phyloP scores from a whole-genome alignment of 2,888 invertebrate species.

The Pomacea canaliculata region DNA sequence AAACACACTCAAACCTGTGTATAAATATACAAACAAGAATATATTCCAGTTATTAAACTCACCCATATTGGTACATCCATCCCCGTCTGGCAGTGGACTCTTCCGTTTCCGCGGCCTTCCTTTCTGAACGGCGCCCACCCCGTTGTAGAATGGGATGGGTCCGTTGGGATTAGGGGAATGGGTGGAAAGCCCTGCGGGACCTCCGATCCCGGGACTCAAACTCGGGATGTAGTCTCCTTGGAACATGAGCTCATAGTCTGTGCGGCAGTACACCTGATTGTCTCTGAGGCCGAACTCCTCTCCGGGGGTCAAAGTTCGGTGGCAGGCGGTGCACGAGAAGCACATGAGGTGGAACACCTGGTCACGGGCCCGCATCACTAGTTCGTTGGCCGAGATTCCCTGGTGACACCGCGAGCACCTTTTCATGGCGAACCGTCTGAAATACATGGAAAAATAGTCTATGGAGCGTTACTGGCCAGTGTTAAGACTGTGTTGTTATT shows the following conservation, averaged over 20 bases:
- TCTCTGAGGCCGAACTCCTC: constrained; percentile 92
- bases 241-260: constrained; percentile 78
- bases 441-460: background rate
- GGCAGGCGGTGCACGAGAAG: constrained; percentile 89
- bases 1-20: too few relatives aligned
- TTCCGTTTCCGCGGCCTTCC: constrained; percentile 86
- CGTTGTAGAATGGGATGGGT: constrained; percentile 74
- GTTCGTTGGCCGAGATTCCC: constrained; percentile 87
- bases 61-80: constrained; percentile 56
- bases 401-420: constrained; percentile 88
- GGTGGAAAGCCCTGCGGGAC: constrained; percentile 29
- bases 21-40: too few relatives aligned
- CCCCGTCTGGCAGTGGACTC: constrained; percentile 55
- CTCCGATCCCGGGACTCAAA: constrained; percentile 42
- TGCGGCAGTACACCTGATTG: constrained; percentile 86
- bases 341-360: constrained; percentile 90
- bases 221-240: constrained; percentile 52
- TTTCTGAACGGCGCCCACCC: constrained; percentile 82
- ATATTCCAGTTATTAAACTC: constrained; percentile 28
- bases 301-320: constrained; percentile 85
- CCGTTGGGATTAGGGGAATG: constrained; percentile 27
- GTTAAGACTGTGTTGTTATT: too few relatives aligned
- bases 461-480: background rate
- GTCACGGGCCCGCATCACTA: constrained; percentile 91
- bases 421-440: constrained; percentile 87